phyloP scores from a whole-genome alignment of 2,797 vertebrate species.

The Galago senegalensis region DNA sequence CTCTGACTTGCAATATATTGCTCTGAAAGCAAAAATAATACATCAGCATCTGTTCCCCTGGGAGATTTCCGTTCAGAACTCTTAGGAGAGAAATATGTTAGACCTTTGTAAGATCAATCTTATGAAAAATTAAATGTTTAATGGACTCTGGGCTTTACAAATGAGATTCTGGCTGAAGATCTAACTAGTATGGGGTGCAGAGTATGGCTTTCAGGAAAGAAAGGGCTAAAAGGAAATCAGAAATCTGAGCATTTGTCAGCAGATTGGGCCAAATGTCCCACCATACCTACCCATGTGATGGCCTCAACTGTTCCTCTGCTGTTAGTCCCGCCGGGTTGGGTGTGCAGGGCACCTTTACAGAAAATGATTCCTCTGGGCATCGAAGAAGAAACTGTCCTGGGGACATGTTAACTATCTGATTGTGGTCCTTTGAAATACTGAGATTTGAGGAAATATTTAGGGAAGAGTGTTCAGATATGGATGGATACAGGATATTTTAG shows the following conservation, averaged over 20 bases:
- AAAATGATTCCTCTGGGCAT: background rate
- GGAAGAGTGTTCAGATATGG: background rate
- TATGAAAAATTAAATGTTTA: conserved; percentile 36
- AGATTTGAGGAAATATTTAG: background rate
- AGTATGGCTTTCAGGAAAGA: background rate
- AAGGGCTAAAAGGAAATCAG: background rate
- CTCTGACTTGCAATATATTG: background rate
- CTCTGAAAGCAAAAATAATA: conserved; percentile 34
- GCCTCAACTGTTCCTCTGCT: no score
- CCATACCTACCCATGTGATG: fast-evolving
- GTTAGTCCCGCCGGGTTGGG: background rate
- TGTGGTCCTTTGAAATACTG: fast-evolving
- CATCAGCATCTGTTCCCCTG: background rate
- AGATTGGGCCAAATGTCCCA: fast-evolving
- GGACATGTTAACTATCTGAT: fast-evolving
- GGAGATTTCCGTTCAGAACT: background rate
- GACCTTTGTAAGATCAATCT: background rate
- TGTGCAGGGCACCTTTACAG: fast-evolving
- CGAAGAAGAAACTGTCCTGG: fast-evolving
- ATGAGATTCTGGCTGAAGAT: background rate
- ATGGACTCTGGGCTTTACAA: background rate
- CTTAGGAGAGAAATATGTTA: conserved; percentile 14
- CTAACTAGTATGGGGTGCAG: background rate
- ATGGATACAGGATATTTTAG: background rate
- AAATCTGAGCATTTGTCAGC: background rate